Evolutionary conservation across 2,797 vertebrate species (phyloP).

Genomic region (Myotis planiceps): DNA sequence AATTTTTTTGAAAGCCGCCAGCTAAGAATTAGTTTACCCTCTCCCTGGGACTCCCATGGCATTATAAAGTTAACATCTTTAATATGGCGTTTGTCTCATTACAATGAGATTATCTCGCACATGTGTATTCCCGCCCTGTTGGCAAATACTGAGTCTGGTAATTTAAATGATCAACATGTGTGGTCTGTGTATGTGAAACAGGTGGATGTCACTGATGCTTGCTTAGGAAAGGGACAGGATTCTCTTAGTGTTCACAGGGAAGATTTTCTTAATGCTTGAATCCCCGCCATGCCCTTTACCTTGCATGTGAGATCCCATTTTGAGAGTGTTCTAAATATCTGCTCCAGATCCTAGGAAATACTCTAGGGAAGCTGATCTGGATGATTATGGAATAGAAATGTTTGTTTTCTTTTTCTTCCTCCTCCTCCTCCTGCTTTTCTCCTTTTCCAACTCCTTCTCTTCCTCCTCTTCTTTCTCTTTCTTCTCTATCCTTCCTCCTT

Average conservation of each 20-base stretch:
- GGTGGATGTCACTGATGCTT: neutral
- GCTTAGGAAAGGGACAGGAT: neutral
- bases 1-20: neutral
- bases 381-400: neutral
- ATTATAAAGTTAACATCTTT: neutral
- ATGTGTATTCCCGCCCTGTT: neutral
- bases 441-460: neutral
- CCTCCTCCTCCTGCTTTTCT: neutral
- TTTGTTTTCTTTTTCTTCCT: neutral
- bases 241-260: neutral
- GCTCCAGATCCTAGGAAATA: slow-evolving; percentile 55
- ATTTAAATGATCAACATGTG: neutral
- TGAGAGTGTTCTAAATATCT: neutral
- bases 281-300: neutral
- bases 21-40: neutral
- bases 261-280: neutral
- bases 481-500: neutral
- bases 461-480: neutral
- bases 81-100: neutral
- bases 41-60: neutral
- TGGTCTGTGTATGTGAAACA: neutral
- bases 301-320: neutral
- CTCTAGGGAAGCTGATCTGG: neutral
- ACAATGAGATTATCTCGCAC: neutral
- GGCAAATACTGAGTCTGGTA: neutral